phyloP scores from a whole-genome alignment of 2,888 invertebrate genomes.

The Dicycla oo region DNA sequence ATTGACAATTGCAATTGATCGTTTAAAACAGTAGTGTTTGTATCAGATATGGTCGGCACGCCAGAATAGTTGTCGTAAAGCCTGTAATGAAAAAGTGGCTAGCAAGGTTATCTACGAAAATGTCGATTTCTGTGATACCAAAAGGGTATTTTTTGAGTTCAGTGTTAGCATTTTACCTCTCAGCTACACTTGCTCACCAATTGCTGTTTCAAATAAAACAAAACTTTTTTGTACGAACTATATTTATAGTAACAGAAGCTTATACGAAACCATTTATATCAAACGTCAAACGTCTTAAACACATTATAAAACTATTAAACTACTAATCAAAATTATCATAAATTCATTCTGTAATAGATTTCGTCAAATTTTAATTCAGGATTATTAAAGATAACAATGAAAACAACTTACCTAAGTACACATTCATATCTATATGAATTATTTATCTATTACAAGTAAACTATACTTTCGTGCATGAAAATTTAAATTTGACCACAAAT shows the following conservation, averaged over 20 bases:
- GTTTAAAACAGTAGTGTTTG: no score
- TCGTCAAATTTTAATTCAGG: neutral
- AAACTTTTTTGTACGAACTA: slow-evolving; percentile 63
- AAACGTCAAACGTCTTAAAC: slow-evolving; percentile 77
- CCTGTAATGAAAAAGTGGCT: no score
- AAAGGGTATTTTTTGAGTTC: no score
- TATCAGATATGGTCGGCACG: no score
- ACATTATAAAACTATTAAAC: slow-evolving; percentile 77
- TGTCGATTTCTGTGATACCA: no score
- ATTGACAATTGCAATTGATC: no score
- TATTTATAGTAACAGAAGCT: slow-evolving; percentile 80
- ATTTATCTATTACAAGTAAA: no score
- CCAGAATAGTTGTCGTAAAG: no score
- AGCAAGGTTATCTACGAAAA: no score
- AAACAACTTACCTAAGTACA: slow-evolving; percentile 41
- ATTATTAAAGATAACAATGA: slow-evolving; percentile 3
- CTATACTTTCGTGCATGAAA: neutral
- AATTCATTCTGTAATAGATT: slow-evolving; percentile 28
- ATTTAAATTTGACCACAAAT: neutral
- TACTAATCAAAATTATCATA: slow-evolving; percentile 76
- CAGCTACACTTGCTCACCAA: no score
- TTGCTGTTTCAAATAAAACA: slow-evolving; percentile 34
- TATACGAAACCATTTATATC: slow-evolving; percentile 74
- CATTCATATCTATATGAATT: no score
- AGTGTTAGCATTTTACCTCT: neutral